These are phyloP conservation scores for Alcedo quadribrachys DNA, from an alignment of 2,797 vertebrate genomes.

Conservation along the genomic window DNA sequence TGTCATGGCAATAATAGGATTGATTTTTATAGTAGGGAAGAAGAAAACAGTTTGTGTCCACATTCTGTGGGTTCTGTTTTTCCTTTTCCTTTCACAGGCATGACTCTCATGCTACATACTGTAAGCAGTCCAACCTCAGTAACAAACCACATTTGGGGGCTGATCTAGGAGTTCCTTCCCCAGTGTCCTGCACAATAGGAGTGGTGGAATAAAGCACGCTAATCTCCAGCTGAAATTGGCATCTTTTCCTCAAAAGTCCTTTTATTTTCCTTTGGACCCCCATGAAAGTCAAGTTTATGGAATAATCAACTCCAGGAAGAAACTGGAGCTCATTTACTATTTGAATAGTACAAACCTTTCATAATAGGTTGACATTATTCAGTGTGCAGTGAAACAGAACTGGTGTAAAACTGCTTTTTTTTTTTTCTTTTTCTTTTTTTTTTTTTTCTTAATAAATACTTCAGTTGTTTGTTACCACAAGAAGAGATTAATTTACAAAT, in stretches of 20 bases:
- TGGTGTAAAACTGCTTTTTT: not conserved
- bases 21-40: constrained; percentile 14
- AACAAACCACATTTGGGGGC: not conserved
- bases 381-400: not conserved
- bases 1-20: not conserved
- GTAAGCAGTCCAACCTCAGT: not conserved
- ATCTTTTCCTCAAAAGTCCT: not conserved
- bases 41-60: not conserved
- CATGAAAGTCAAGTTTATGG: constrained; percentile 30
- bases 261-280: constrained; percentile 28
- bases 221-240: constrained; percentile 2
- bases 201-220: not conserved
- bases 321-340: constrained; percentile 41
- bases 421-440: not conserved
- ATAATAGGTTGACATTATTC: constrained; percentile 18
- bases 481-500: constrained; percentile 14
- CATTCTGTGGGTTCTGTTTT: not conserved
- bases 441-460: not conserved
- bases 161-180: not conserved
- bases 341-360: constrained; percentile 26
- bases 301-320: constrained; percentile 49
- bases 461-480: constrained; percentile 1
- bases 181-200: not conserved
- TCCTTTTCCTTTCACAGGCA: not conserved
- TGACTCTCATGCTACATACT: not conserved